A percentile compares a stretch with the other conserved stretches of the same genome.
Evolutionary conservation across 2,797 vertebrate genomes (phyloP).

Genomic region (Pogoniulus pusillus): DNA sequence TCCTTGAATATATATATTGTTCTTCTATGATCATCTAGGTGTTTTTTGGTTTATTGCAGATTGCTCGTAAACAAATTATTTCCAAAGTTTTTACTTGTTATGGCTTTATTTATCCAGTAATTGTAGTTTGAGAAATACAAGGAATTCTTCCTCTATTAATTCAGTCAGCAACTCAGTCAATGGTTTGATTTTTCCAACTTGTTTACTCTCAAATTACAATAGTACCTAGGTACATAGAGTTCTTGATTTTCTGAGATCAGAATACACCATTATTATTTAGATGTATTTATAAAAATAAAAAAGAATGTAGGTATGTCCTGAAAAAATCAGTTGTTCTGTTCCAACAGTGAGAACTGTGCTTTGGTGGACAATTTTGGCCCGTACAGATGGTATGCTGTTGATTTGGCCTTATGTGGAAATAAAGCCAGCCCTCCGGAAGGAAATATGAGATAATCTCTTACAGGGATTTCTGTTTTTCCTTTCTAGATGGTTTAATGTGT

Average conservation of each 20-base stretch:
- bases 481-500: not conserved
- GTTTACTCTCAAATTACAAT: not conserved
- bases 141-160: not conserved
- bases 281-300: not conserved
- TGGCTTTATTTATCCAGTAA: not conserved
- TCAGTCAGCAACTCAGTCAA: not conserved
- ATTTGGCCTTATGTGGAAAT: not conserved
- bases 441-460: not conserved
- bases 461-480: not conserved
- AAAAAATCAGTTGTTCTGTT: not conserved
- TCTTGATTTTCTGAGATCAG: not conserved
- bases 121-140: not conserved
- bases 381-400: not conserved
- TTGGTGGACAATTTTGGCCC: not conserved
- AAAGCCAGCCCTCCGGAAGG: not conserved
- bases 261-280: not conserved
- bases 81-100: not conserved
- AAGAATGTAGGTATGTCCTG: not conserved
- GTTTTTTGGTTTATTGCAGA: not conserved
- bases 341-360: not conserved
- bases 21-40: not conserved
- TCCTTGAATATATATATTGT: not conserved
- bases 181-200: not conserved
- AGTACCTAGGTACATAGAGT: not conserved
- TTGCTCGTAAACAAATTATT: not conserved